A percentile compares a stretch with the other conserved stretches of the same genome.
phyloP scores from a whole-genome alignment of 2,888 invertebrate genomes.

The Chromoteleia sp. region DNA sequence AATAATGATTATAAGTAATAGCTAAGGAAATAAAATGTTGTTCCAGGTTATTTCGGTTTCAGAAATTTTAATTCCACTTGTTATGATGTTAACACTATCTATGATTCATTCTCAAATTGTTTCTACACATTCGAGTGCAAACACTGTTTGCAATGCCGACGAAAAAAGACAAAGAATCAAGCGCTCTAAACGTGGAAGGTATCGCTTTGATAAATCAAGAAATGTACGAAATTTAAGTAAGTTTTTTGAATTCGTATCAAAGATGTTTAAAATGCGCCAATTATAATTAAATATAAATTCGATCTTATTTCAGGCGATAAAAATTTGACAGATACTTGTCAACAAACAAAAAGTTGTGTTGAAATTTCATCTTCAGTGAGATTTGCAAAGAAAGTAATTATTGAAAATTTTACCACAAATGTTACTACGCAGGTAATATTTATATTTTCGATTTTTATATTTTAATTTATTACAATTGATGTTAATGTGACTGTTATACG shows the following conservation, averaged over 20 bases:
- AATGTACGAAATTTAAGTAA: slow-evolving; percentile 77
- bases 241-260: slow-evolving; percentile 38
- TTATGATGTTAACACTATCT: slow-evolving; percentile 90
- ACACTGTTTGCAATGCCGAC: slow-evolving; percentile 69
- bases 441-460: neutral
- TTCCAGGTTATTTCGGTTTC: slow-evolving; percentile 87
- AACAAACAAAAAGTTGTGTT: slow-evolving; percentile 64
- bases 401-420: slow-evolving; percentile 73
- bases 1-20: no score
- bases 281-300: neutral
- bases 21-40: neutral
- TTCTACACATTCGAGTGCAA: slow-evolving; percentile 86
- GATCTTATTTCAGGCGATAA: slow-evolving; percentile 42
- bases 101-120: slow-evolving; percentile 93
- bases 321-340: slow-evolving; percentile 39
- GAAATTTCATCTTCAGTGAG: slow-evolving; percentile 80
- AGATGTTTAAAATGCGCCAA: neutral
- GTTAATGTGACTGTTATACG: neutral
- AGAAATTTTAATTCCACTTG: slow-evolving; percentile 90
- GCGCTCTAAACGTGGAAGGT: slow-evolving; percentile 78
- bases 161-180: slow-evolving; percentile 76
- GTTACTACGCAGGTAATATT: slow-evolving; percentile 47
- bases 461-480: neutral
- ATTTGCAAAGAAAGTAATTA: slow-evolving; percentile 81
- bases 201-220: slow-evolving; percentile 79